A percentile compares a stretch with the other conserved stretches of the same genome.
Evolutionary conservation across 1,140 invertebrate genomes (phyloP).

Genomic region (Bombus terrestris): DNA sequence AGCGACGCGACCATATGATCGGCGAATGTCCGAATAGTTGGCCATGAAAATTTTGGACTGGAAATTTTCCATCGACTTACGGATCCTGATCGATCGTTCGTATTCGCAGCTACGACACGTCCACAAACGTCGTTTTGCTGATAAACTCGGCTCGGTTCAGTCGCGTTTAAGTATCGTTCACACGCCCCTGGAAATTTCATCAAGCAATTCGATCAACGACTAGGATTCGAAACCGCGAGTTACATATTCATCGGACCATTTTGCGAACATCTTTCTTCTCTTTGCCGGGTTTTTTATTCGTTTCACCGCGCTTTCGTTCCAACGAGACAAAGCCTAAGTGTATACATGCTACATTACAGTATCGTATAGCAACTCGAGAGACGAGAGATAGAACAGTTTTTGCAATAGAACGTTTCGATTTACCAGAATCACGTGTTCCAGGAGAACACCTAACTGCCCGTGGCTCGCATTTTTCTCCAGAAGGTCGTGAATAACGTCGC

Average conservation of each 20-base stretch:
- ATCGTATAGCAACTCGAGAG: too few species aligned
- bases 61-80: not conserved
- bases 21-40: not conserved
- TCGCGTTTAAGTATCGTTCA: not conserved
- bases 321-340: not conserved
- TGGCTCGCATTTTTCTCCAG: not conserved
- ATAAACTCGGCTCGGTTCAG: not conserved
- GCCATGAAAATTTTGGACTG: not conserved
- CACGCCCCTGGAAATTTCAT: not conserved
- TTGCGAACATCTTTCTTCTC: not conserved
- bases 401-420: too few species aligned
- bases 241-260: constrained; percentile 4
- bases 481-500: not conserved
- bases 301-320: not conserved
- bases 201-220: not conserved
- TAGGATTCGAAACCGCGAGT: not conserved
- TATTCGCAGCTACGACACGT: not conserved
- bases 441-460: too few species aligned
- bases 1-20: not conserved
- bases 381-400: too few species aligned
- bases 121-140: not conserved
- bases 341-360: too few species aligned
- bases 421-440: too few species aligned
- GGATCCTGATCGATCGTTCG: not conserved
- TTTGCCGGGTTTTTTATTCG: not conserved